phyloP scores from a whole-genome alignment of 2,888 invertebrate genomes.

The Volucella bombylans region DNA sequence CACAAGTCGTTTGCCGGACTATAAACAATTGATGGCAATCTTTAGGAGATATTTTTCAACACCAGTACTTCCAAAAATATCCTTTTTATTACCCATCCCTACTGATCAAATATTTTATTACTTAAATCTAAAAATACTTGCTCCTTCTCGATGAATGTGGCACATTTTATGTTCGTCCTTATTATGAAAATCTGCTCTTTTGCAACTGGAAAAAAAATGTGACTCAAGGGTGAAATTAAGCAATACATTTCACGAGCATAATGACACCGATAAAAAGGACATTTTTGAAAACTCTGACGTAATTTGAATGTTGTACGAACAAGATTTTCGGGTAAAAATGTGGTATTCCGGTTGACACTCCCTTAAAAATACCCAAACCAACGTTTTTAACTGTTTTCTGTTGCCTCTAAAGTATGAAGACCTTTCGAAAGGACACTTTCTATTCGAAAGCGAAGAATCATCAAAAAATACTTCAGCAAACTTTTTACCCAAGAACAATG shows the following conservation, averaged over 20 bases:
- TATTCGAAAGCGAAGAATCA: constrained; percentile 18
- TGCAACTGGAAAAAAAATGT: not conserved
- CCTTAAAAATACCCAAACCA: not conserved
- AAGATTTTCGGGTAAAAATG: constrained; percentile 5
- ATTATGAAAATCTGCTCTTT: constrained; percentile 19
- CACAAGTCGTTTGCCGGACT: not conserved
- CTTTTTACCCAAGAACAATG: constrained; percentile 7
- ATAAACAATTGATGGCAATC: constrained; percentile 26
- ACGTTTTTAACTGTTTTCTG: not conserved
- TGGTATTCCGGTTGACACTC: constrained; percentile 3
- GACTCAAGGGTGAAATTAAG: constrained; percentile 7
- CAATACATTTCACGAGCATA: constrained; percentile 11
- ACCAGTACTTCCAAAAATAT: constrained; percentile 12
- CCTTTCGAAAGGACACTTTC: constrained; percentile 4
- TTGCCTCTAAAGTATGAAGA: not conserved
- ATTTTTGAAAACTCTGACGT: constrained; percentile 2
- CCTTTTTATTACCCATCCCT: constrained; percentile 6
- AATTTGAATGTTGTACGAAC: constrained; percentile 9
- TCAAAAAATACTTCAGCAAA: constrained; percentile 27
- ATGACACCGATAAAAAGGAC: not conserved
- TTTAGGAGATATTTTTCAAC: constrained; percentile 4
- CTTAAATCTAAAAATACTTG: constrained; percentile 14
- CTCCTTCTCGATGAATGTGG: constrained; percentile 27
- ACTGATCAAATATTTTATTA: constrained; percentile 29
- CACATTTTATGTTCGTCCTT: constrained; percentile 10